Evolutionary conservation across 2,113 vertebrate species (phyloP).

Genomic region (Sylvilagus bachmani): DNA sequence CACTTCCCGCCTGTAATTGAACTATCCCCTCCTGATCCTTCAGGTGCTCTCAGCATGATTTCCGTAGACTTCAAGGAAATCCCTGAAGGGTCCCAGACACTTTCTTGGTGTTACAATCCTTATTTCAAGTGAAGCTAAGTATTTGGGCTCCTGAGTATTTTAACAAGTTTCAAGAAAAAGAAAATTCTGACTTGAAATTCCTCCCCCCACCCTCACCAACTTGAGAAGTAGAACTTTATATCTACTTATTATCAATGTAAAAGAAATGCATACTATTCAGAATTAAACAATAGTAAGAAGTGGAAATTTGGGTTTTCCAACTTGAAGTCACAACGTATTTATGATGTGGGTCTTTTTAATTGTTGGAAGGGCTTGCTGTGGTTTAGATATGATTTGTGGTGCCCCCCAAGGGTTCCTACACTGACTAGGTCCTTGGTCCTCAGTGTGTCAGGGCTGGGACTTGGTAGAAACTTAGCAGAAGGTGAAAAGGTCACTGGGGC

Average conservation of each 20-base stretch:
- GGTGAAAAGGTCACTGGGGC: no score
- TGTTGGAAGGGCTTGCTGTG: not conserved
- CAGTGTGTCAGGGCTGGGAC: no score
- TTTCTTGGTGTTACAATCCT: constrained; percentile 82
- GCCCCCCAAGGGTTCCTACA: no score
- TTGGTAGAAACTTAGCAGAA: no score
- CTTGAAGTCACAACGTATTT: constrained; percentile 17
- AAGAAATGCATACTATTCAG: constrained; percentile 50
- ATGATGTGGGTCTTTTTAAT: not conserved
- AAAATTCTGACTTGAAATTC: constrained; percentile 74
- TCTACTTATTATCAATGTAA: constrained; percentile 52
- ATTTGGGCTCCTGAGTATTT: constrained; percentile 80
- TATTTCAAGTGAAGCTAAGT: constrained; percentile 81
- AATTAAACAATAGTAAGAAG: constrained; percentile 12
- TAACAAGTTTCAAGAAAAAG: constrained; percentile 83
- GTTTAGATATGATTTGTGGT: no score
- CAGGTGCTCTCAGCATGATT: constrained; percentile 89
- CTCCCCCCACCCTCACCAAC: constrained; percentile 5
- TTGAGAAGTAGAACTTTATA: constrained; percentile 74
- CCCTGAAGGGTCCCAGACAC: constrained; percentile 81
- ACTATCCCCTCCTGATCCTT: constrained; percentile 88
- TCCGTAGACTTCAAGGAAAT: constrained; percentile 84
- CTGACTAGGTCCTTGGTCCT: no score
- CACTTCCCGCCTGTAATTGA: constrained; percentile 86
- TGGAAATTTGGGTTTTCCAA: constrained; percentile 41